Percentiles rank a stretch among this genome's conserved stretches.
Conservation (phyloP, 2,797 vertebrate species). For the Pogonophryne albipinna region DNA sequence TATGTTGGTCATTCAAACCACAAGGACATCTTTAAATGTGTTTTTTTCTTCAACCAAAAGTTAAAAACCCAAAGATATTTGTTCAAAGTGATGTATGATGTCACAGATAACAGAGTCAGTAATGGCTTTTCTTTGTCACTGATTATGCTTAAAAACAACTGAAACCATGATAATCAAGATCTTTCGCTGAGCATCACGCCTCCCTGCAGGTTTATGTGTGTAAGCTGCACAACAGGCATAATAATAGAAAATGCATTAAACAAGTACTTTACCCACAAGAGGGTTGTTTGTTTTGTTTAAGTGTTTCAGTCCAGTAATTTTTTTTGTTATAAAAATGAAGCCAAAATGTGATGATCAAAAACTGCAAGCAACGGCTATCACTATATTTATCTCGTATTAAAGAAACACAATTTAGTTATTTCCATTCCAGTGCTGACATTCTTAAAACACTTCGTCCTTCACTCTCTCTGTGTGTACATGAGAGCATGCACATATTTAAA, state of each 20-base stretch:
- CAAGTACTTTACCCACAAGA: background rate
- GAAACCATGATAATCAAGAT: background rate
- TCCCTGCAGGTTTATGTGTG: background rate
- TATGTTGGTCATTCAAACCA: too few species aligned
- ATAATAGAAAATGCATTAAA: background rate
- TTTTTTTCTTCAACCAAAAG: too few species aligned
- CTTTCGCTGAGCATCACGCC: background rate
- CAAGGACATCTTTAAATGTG: too few species aligned
- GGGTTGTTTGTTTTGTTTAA: background rate
- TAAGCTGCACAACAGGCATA: background rate
- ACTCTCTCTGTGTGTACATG: conserved; percentile 28
- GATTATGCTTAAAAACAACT: too few species aligned
- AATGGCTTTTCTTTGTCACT: too few species aligned
- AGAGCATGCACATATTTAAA: conserved; percentile 47
- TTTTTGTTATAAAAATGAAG: background rate
- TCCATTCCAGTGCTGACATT: conserved; percentile 58
- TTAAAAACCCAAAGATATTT: too few species aligned
- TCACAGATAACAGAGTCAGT: too few species aligned
- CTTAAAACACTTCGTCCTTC: conserved; percentile 62
- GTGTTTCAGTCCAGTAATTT: background rate
- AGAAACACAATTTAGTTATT: conserved; percentile 20
- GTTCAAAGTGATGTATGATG: too few species aligned
- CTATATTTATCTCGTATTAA: conserved; percentile 15
- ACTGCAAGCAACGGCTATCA: background rate
- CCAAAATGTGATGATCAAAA: conserved; percentile 1